Evolutionary conservation across 2,113 vertebrate species (phyloP).

Genomic region (Setophaga kirtlandii): DNA sequence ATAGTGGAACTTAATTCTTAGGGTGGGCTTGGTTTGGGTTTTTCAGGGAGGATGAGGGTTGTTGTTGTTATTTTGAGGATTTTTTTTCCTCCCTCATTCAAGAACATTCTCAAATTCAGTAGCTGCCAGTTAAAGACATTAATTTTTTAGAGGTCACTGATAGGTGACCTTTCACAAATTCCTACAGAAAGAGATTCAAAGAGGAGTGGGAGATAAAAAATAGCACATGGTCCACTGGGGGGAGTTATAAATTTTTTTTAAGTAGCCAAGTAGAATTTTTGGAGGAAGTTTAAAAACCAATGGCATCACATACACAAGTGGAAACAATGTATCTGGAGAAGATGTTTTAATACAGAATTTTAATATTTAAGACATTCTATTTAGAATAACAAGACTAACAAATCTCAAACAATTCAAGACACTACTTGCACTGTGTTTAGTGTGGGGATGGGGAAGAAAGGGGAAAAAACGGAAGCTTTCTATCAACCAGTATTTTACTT

Average conservation of each 20-base stretch:
- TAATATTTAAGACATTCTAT: conserved; percentile 36
- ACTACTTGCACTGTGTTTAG: not conserved
- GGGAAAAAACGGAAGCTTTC: conserved; percentile 11
- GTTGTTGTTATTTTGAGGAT: not conserved
- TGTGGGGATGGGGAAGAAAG: not conserved
- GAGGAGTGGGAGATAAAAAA: not conserved
- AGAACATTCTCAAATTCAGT: not conserved
- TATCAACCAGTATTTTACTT: conserved; percentile 47
- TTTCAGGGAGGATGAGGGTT: not conserved
- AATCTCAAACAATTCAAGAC: conserved; percentile 6
- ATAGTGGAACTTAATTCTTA: not conserved
- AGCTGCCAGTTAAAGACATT: conserved; percentile 35
- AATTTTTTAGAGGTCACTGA: conserved; percentile 44
- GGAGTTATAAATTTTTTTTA: not conserved
- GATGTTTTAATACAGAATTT: conserved; percentile 20
- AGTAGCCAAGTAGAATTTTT: conserved; percentile 68
- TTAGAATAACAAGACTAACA: conserved; percentile 15
- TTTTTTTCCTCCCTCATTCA: not conserved
- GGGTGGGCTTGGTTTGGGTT: not conserved
- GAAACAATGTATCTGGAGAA: conserved; percentile 58
- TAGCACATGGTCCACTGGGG: not conserved
- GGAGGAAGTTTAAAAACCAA: conserved; percentile 59
- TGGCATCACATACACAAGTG: conserved; percentile 56
- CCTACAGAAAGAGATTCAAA: not conserved
- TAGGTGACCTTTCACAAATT: conserved; percentile 21